phyloP scores from a whole-genome alignment of 2,797 vertebrate genomes.

The Enteromius mattozi region DNA sequence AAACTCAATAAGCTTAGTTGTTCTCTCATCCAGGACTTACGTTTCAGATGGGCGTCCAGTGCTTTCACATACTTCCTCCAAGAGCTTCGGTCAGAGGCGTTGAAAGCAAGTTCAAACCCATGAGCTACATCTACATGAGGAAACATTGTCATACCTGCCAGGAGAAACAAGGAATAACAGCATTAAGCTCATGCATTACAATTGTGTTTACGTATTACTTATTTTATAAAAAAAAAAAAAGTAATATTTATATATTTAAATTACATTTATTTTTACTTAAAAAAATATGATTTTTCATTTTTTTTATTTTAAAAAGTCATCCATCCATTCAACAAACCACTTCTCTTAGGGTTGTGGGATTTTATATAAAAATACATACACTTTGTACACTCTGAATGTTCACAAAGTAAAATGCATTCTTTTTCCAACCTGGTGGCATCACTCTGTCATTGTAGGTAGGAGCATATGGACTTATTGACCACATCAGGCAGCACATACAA shows the following conservation, averaged over 20 bases:
- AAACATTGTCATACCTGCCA: slow-evolving; percentile 93
- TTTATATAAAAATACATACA: neutral
- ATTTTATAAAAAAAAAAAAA: neutral
- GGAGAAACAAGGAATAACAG: neutral
- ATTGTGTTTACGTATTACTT: neutral
- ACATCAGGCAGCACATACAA: slow-evolving; percentile 91
- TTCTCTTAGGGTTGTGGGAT: neutral
- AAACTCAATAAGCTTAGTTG: slow-evolving; percentile 14
- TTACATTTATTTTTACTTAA: neutral
- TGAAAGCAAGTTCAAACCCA: slow-evolving; percentile 89
- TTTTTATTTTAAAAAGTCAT: neutral
- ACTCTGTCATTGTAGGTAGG: slow-evolving; percentile 92
- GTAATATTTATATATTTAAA: neutral
- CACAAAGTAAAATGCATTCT: neutral
- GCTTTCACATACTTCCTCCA: slow-evolving; percentile 88
- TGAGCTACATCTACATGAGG: slow-evolving; percentile 84
- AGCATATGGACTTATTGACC: slow-evolving; percentile 91
- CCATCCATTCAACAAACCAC: neutral
- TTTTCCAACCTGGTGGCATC: slow-evolving; percentile 89
- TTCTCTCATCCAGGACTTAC: slow-evolving; percentile 75
- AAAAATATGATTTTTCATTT: neutral
- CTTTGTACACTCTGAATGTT: neutral
- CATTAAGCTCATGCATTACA: neutral
- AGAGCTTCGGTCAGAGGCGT: slow-evolving; percentile 84
- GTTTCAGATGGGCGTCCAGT: slow-evolving; percentile 87